These are phyloP conservation scores for Elachura formosa DNA, from an alignment of 2,113 vertebrate species.

Conservation along the genomic window DNA sequence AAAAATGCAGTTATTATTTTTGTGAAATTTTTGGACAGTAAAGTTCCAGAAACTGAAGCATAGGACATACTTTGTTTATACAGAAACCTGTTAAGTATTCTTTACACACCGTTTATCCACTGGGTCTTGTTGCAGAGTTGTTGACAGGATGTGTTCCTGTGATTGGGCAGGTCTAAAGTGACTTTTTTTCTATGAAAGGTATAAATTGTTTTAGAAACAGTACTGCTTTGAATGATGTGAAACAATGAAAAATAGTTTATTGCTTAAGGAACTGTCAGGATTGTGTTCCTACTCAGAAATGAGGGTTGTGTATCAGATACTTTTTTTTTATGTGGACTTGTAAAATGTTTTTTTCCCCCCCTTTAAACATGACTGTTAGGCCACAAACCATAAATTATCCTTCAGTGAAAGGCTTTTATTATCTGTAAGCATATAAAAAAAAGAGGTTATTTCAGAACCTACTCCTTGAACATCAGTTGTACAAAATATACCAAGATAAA, in stretches of 20 bases:
- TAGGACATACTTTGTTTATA: constrained; percentile 25
- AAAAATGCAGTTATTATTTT: neutral
- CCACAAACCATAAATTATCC: neutral
- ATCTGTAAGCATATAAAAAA: neutral
- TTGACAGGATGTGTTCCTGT: constrained; percentile 37
- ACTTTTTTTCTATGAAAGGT: neutral
- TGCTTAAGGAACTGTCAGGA: neutral
- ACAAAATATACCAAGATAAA: neutral
- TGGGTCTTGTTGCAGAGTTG: neutral
- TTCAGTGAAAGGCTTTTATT: neutral
- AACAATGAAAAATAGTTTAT: neutral
- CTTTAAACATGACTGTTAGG: neutral
- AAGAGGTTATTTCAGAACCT: neutral
- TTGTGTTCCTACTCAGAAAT: neutral
- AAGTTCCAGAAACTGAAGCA: constrained; percentile 10
- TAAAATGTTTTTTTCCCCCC: neutral
- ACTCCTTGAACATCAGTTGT: neutral
- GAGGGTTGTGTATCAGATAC: neutral
- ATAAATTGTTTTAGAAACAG: neutral
- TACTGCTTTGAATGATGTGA: neutral
- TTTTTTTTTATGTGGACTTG: neutral
- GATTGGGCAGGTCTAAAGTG: neutral
- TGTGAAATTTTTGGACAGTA: constrained; percentile 17
- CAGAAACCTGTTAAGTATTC: constrained; percentile 51
- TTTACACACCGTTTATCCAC: neutral